Evolutionary conservation across 2,888 invertebrate species (phyloP).

Genomic region (Phasia obesa): DNA sequence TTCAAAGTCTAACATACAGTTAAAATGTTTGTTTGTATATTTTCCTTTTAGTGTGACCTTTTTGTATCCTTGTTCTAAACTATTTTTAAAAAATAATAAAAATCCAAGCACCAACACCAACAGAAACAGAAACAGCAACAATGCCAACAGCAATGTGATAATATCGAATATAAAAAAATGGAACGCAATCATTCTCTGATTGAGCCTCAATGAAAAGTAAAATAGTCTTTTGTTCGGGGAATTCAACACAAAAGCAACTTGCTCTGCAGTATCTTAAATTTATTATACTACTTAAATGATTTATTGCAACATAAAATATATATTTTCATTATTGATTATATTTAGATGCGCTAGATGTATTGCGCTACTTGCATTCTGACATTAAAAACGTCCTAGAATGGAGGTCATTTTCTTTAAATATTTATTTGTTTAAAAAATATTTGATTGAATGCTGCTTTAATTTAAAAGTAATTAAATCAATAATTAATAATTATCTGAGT

Average conservation of each 20-base stretch:
- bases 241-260: slow-evolving; percentile 62
- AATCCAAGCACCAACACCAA: neutral
- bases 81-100: slow-evolving; percentile 25
- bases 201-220: slow-evolving; percentile 70
- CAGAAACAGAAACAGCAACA: slow-evolving; percentile 42
- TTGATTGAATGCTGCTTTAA: too few relatives aligned
- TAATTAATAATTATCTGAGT: too few relatives aligned
- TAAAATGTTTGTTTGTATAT: slow-evolving; percentile 11
- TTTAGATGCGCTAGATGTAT: neutral
- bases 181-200: slow-evolving; percentile 69
- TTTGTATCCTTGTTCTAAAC: slow-evolving; percentile 65
- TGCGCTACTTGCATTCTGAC: neutral
- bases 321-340: neutral
- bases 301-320: slow-evolving; percentile 46
- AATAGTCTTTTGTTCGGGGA: slow-evolving; percentile 67
- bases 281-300: slow-evolving; percentile 64
- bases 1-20: neutral
- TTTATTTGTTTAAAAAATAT: too few relatives aligned
- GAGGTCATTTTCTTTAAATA: too few relatives aligned
- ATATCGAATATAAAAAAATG: slow-evolving; percentile 59
- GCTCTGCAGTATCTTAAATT: slow-evolving; percentile 69
- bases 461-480: too few relatives aligned
- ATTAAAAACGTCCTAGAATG: neutral
- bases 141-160: slow-evolving; percentile 61
- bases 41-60: slow-evolving; percentile 59